Evolutionary conservation across 2,888 invertebrate species (phyloP).

Genomic region (Pristionchus mayeri): DNA sequence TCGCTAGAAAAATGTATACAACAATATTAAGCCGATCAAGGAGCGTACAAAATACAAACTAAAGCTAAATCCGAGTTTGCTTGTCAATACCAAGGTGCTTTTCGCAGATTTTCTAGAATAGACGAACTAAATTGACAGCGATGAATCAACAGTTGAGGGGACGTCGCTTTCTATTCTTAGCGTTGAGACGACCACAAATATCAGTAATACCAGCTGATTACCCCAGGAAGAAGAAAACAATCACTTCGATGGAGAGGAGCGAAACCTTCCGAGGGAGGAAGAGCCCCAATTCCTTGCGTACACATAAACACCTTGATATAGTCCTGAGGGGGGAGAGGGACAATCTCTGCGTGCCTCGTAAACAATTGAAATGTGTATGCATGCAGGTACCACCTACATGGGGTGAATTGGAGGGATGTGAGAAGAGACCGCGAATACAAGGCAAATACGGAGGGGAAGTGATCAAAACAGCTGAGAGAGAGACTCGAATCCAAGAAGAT

Average conservation of each 20-base stretch:
- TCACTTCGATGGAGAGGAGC: background rate
- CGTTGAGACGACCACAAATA: no score
- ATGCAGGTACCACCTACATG: background rate
- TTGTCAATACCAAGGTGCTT: no score
- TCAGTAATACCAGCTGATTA: no score
- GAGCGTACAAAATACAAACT: no score
- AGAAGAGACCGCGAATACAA: background rate
- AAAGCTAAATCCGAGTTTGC: no score
- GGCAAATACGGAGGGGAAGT: background rate
- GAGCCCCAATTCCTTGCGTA: background rate
- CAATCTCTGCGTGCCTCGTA: background rate
- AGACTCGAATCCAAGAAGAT: background rate
- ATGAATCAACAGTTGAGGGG: no score
- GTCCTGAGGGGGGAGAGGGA: background rate
- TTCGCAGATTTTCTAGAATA: no score
- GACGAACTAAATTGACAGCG: no score
- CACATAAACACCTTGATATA: background rate
- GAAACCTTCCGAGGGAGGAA: no score
- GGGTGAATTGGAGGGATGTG: background rate
- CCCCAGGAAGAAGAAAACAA: background rate
- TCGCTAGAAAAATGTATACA: no score
- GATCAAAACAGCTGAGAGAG: background rate
- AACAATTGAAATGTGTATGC: slow-evolving; percentile 26
- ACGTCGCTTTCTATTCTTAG: no score
- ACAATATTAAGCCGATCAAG: no score